phyloP scores from a whole-genome alignment of 2,797 vertebrate species.

The Dendrocincla tyrannina region DNA sequence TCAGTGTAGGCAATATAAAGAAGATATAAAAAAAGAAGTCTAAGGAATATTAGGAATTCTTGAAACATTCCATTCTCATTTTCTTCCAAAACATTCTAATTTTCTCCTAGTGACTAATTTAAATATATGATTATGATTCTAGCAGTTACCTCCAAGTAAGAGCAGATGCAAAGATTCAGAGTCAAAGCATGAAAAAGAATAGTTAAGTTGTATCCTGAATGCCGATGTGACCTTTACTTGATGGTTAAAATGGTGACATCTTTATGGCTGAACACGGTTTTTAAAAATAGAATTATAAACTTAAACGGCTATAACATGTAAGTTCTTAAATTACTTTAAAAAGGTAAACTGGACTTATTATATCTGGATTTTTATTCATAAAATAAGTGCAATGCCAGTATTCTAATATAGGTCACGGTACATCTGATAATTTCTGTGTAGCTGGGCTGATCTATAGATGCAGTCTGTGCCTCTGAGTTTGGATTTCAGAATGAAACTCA shows the following conservation, averaged over 20 bases:
- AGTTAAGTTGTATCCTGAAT: conserved; percentile 50
- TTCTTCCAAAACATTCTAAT: conserved; percentile 40
- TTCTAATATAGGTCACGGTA: not conserved
- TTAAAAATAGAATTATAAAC: conserved; percentile 49
- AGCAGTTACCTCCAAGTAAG: conserved; percentile 21
- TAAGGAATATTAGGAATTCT: not conserved
- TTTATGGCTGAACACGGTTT: conserved; percentile 51
- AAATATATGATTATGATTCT: conserved; percentile 59
- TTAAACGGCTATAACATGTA: not conserved
- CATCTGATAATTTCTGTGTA: not conserved
- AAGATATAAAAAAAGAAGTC: not conserved
- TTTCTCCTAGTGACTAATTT: conserved; percentile 45
- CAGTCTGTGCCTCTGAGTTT: not conserved
- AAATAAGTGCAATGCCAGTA: not conserved
- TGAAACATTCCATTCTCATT: not conserved
- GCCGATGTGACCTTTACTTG: conserved; percentile 52
- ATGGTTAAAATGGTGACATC: conserved; percentile 54
- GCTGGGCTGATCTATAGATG: not conserved
- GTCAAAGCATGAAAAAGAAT: conserved; percentile 60
- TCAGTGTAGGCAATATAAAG: not conserved
- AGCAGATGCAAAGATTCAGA: conserved; percentile 49
- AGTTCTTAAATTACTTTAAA: conserved; percentile 7
- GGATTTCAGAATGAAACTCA: not conserved
- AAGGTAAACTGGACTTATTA: conserved; percentile 30
- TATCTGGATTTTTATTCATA: conserved; percentile 20